A percentile compares a stretch with the other conserved stretches of the same genome.
Evolutionary conservation across 2,888 invertebrate genomes (phyloP).

Genomic region (Chloroclystis v-ata): DNA sequence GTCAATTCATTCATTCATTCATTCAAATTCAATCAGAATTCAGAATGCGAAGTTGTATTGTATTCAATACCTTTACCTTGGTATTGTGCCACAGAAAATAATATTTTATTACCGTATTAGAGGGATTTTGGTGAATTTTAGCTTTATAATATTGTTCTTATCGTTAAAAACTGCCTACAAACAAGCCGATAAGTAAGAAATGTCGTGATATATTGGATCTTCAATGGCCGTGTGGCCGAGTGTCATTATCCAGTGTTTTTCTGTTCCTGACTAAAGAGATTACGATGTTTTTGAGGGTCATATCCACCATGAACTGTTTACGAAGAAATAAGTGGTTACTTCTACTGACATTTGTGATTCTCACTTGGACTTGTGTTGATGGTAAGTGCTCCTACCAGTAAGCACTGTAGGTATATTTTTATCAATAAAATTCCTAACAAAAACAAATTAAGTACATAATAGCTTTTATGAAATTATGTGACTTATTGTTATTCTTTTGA

Average conservation of each 20-base stretch:
- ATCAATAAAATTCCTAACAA: neutral
- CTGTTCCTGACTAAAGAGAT: slow-evolving; percentile 45
- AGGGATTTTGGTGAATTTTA: slow-evolving; percentile 4
- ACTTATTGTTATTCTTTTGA: too few relatives aligned
- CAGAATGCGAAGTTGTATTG: too few relatives aligned
- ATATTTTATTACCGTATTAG: slow-evolving; percentile 11
- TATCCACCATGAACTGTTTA: slow-evolving; percentile 57
- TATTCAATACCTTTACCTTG: too few relatives aligned
- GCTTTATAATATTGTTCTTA: slow-evolving; percentile 9
- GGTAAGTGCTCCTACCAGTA: slow-evolving; percentile 46
- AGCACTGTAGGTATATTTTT: neutral
- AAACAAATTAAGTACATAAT: neutral
- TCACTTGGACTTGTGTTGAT: slow-evolving; percentile 48
- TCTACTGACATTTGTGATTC: slow-evolving; percentile 50
- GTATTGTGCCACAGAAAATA: neutral
- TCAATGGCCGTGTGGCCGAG: slow-evolving; percentile 60
- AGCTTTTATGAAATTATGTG: too few relatives aligned
- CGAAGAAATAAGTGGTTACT: slow-evolving; percentile 56
- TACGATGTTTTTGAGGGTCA: slow-evolving; percentile 52
- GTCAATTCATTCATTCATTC: neutral
- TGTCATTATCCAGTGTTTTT: slow-evolving; percentile 59
- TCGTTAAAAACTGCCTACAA: slow-evolving; percentile 3
- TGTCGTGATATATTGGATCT: slow-evolving; percentile 49
- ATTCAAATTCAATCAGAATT: too few relatives aligned
- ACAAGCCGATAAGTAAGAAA: slow-evolving; percentile 34